A percentile compares a stretch with the other conserved stretches of the same genome.
Evolutionary conservation across 2,888 invertebrate genomes (phyloP).

Genomic region (Lapara coniferarum): DNA sequence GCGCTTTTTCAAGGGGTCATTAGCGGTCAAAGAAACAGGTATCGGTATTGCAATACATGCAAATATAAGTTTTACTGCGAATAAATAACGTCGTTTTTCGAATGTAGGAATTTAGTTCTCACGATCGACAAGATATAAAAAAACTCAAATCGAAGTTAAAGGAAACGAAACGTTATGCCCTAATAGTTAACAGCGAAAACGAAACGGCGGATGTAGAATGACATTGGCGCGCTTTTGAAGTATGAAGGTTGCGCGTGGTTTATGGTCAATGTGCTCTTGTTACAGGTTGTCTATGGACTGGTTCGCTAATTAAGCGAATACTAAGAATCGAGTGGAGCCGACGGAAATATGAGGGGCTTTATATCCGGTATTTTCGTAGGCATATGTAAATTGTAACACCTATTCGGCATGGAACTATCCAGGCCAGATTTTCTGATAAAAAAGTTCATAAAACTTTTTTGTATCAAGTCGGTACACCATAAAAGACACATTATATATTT

Average conservation of each 20-base stretch:
- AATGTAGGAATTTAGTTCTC: constrained; percentile 14
- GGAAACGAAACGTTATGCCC: neutral
- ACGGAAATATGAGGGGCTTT: neutral
- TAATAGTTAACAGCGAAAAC: neutral
- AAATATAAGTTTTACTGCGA: neutral
- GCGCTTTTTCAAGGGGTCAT: constrained; percentile 27
- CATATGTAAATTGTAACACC: neutral
- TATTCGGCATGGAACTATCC: neutral
- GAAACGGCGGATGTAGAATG: constrained; percentile 23
- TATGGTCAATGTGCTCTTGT: constrained; percentile 37
- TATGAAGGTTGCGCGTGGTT: constrained; percentile 38
- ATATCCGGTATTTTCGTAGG: constrained; percentile 7
- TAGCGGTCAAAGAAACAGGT: constrained; percentile 28
- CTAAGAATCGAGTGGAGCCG: neutral
- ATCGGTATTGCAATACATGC: neutral
- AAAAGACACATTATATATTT: no score
- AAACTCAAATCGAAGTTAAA: neutral
- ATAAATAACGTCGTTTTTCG: neutral
- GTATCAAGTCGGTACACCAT: no score
- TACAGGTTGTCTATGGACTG: constrained; percentile 20
- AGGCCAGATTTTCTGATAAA: neutral
- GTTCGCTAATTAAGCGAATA: constrained; percentile 9
- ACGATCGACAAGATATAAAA: constrained; percentile 23
- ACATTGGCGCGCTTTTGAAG: constrained; percentile 39
- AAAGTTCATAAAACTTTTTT: neutral